Evolutionary conservation across 2,113 vertebrate genomes (phyloP).

Genomic region (Rhinolophus ferrumequinum): DNA sequence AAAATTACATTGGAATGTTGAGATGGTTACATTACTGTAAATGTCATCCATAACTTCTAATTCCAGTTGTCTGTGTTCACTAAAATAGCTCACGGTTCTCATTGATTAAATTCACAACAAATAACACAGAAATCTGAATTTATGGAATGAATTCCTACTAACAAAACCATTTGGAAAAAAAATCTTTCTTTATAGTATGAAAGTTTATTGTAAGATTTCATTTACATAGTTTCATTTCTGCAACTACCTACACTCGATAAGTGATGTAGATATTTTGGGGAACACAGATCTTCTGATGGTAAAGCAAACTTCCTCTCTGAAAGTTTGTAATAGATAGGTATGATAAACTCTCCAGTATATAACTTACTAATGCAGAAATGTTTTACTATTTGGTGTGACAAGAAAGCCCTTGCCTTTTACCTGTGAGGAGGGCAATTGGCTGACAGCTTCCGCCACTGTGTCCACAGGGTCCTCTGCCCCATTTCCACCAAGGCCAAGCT

Average conservation of each 20-base stretch:
- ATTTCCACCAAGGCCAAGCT: neutral
- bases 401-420: neutral
- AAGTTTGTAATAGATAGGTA: neutral
- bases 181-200: neutral
- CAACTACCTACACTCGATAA: neutral
- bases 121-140: neutral
- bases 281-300: neutral
- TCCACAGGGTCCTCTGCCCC: neutral
- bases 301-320: neutral
- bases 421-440: neutral
- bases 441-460: neutral
- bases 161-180: neutral
- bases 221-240: neutral
- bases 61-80: neutral
- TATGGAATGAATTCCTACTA: neutral
- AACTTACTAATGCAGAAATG: neutral
- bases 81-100: neutral
- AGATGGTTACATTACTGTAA: neutral
- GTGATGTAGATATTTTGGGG: neutral
- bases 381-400: neutral
- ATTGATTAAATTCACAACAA: neutral
- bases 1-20: neutral
- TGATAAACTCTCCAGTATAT: neutral
- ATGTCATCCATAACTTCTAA: neutral
- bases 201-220: neutral